A percentile compares a stretch with the other conserved stretches of the same genome.
These are phyloP conservation scores for Macrosiphum euphorbiae DNA, from an alignment of 2,888 invertebrate genomes.

Conservation along the genomic window DNA sequence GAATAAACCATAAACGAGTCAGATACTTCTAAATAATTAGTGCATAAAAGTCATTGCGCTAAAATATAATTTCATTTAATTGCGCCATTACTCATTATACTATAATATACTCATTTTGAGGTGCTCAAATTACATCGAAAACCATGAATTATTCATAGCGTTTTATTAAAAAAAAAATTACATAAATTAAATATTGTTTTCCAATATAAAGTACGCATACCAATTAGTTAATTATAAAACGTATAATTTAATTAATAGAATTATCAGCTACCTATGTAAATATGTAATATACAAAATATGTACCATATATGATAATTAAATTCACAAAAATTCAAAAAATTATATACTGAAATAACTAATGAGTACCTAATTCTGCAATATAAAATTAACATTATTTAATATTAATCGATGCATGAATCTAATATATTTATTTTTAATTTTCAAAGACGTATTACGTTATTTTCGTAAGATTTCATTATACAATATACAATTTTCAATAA, in stretches of 20 bases:
- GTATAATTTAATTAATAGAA: neutral
- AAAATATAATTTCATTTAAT: neutral
- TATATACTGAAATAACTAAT: neutral
- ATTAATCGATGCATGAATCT: neutral
- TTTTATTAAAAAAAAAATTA: neutral
- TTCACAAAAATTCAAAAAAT: neutral
- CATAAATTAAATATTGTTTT: neutral
- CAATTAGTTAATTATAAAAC: neutral
- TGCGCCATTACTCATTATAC: neutral
- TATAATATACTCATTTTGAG: neutral
- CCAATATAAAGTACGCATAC: neutral
- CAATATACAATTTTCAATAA: too few species aligned
- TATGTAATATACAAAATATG: neutral
- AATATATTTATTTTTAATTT: neutral
- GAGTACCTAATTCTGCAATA: neutral
- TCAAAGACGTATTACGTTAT: neutral
- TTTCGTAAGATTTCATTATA: neutral
- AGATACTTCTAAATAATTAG: neutral
- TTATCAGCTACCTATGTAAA: neutral
- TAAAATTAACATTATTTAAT: neutral
- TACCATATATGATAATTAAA: neutral
- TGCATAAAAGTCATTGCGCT: neutral
- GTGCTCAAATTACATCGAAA: neutral
- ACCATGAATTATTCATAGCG: neutral
- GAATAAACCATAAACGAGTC: neutral